Evolutionary conservation across 2,113 vertebrate species (phyloP), one percentile per base, ranked within the genome.

Genomic region (Callopanchax toddi): DNA sequence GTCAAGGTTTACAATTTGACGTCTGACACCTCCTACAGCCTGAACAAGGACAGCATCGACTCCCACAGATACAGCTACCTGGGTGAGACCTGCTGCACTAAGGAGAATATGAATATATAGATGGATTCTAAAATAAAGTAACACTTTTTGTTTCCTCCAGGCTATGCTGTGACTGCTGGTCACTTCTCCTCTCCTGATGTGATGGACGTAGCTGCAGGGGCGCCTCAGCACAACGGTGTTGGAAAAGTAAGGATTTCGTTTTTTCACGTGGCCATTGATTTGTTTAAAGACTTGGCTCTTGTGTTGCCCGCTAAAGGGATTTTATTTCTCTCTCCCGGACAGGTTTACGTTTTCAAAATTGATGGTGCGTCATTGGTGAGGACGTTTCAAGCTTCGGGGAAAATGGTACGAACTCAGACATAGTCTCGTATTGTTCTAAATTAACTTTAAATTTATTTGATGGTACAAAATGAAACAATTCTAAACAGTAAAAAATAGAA

Each of bases 341-440:
- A 99, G 97, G 96, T 98, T 87, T 99, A 98, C 85, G 93, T 99
- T 90, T 99, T 99, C 84, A 95, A 94, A 93, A 93, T 95, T 2
- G 97, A 99, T 50, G 94, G 91, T 50, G 78, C 59, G 57, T 94
- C 94, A 79, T 90, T 99, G 76, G 90, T 95, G 87, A 97, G 93
- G 92, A 94, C 92, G 85, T 98, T 98, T 89, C 93, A 98, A 86
- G 94, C 94, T 81, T 95, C 96, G 61, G 97, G 97, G 83, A 98
- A 94, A 95, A 98, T 96, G 95, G 97, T 99, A 86, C 83, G 93
- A 87, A 32, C 60, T 49, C 2, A 5, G 40, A 83, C 71, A 54
- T 43, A 54, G 49, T 55, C 44, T 26, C 13, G 12, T 43, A 13
- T 63, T 54, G 15, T 52, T 44, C 40, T 15, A 36, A 6, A 22